Evolutionary conservation across 2,113 vertebrate species (phyloP), one percentile per base, ranked within the genome.

Genomic region (Semnopithecus entellus): DNA sequence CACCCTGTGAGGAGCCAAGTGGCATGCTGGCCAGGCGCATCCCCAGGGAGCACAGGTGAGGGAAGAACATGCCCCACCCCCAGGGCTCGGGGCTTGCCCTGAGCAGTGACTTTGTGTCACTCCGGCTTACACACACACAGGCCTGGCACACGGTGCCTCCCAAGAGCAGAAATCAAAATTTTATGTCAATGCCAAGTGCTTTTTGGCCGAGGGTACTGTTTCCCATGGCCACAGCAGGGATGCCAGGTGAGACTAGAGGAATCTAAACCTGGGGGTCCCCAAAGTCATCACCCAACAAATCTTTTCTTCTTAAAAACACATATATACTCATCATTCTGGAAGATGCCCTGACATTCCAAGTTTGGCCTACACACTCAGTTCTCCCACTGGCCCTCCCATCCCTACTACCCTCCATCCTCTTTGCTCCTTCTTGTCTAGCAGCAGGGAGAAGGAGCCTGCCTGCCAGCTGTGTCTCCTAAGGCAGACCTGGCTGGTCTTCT

Each of bases 11-110:
- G 40, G 30, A 79, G 8, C 23, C 4, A 17, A 66, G 40, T 16
- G 11, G 40, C 30, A n/a, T 3, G 12, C 6, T 9, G 0, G 3
- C 7, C 4, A 45, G 59, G 40, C 7, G 32, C 52, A 16, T 80
- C 35, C 10, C n/a, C 1, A 14, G 2, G 43, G 25, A 86, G 43
- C 8, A 55, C 43, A 38, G 16, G 8, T 7, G 10, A 70, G 4
- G 32, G 32, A 18, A 72, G 38, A 43, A 48, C 0, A 0, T 3
- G 2, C 4, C 4, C 30, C 45, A 43, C 55, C 52, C 35, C 30
- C 8, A 6, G 88, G 20, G 6, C 7, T 40, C 27, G 8, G 25
- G n/a, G 35, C 30, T 17, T 78, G 4, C 22, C 0, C 0, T 45
- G 17, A 73, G 43, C 20, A 38, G 17, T 10, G 38, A 45, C 48